Conservation (phyloP, 2,113 vertebrate genomes). For the Syrmaticus mikado region DNA sequence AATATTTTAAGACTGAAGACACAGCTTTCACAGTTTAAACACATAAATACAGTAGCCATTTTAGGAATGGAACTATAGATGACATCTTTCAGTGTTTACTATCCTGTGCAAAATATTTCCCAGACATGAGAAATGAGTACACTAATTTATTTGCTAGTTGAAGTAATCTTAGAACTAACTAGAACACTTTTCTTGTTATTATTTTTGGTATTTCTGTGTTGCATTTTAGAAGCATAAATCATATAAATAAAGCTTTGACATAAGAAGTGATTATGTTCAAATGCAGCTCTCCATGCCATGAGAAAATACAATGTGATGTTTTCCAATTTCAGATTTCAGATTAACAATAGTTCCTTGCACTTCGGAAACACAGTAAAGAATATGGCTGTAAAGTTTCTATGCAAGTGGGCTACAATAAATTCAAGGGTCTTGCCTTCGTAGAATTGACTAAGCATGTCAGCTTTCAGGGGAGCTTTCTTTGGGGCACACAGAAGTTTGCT, state of each 20-base stretch:
- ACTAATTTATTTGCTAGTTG: constrained; percentile 6
- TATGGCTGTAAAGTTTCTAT: background rate
- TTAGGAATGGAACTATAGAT: background rate
- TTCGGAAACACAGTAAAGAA: background rate
- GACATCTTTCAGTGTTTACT: background rate
- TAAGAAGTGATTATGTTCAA: constrained; percentile 48
- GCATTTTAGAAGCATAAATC: constrained; percentile 66
- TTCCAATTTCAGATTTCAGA: background rate
- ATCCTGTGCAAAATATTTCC: background rate
- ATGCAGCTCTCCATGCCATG: background rate
- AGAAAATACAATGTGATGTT: background rate
- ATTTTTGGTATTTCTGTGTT: constrained; percentile 26
- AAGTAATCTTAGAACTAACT: constrained; percentile 51
- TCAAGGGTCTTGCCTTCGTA: background rate
- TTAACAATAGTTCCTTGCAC: background rate
- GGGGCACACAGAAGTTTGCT: background rate
- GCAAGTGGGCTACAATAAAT: background rate
- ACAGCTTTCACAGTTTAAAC: background rate
- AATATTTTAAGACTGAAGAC: background rate
- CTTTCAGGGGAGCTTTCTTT: background rate
- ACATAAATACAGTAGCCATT: background rate
- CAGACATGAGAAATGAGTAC: background rate
- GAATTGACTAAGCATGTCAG: background rate
- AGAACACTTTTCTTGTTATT: constrained; percentile 55
- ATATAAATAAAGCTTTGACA: constrained; percentile 54